Base-by-base conservation (phyloP, 2,113 vertebrate genomes). In the Pagrus major region DNA sequence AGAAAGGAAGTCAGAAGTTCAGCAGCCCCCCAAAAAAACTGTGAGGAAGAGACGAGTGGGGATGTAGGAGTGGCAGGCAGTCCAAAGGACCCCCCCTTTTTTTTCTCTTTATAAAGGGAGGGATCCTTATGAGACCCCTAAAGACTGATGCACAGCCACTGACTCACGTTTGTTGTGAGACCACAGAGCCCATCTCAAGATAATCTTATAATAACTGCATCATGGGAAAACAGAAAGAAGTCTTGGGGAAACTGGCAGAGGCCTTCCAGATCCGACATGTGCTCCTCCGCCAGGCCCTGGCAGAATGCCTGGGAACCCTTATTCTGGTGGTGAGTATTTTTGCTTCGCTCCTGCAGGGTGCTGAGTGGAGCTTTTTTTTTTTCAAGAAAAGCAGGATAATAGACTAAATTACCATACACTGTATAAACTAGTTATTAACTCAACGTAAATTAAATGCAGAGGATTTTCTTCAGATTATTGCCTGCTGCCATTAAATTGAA, bases 231-330 rank as follows among this genome's bases (percentile, higher is more conserved):
- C 95, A 96, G 79, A 95, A 95, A 91, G 90, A 94, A 1, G 1
- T 96, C 75, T 86, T 96, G 82, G 81, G 93, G 65, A 95, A 95
- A 73, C 76, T 95, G 27, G 91, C 94, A 14, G 90, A 88, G 20
- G 91, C 91, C 88, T 92, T 96, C 68, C 94, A 91, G 59, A 93
- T 96, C 82, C 91, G 92, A 47, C 95, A 96, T 64, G 89, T 89
- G 46, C 84, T 97, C 64, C 72, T 96, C 8, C 92, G 95, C 35
- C 96, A 97, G 85, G 96, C 94, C 0, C 89, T 97, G 88, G 96
- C 97, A 0, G 96, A 97, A 76, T 96, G 96, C 76, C 89, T 97
- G 84, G 96, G 96, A 67, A 97, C 96, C 0, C 93, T 97, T 27
- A 95, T 97, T 82, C 92, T 97, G 55, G 96, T 97, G 96, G 95